Percentiles rank a stretch among this genome's conserved stretches.
These are phyloP conservation scores for Apodemia zela DNA, from an alignment of 2,888 invertebrate species.

Conservation along the genomic window DNA sequence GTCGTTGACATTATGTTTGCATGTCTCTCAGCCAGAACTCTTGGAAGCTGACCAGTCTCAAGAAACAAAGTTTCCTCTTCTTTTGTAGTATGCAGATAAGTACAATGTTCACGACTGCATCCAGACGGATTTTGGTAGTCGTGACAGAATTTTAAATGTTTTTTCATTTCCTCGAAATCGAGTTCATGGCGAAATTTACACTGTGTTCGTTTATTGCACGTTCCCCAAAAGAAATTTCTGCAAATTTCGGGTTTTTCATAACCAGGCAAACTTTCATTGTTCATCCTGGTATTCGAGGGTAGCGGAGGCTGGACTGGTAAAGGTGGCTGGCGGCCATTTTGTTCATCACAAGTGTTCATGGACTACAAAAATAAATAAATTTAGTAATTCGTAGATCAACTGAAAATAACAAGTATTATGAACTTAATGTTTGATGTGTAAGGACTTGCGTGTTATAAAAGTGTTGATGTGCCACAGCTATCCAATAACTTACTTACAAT, in stretches of 20 bases:
- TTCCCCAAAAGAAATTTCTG: slow-evolving; percentile 62
- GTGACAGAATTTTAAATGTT: slow-evolving; percentile 60
- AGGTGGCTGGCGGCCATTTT: slow-evolving; percentile 57
- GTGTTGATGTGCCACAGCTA: neutral
- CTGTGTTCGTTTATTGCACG: slow-evolving; percentile 50
- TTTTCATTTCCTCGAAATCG: slow-evolving; percentile 56
- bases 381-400: neutral
- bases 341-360: slow-evolving; percentile 45
- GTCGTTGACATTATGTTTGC: slow-evolving; percentile 40
- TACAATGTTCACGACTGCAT: slow-evolving; percentile 54
- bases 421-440: neutral
- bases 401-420: too few relatives aligned
- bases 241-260: slow-evolving; percentile 43
- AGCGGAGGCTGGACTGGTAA: slow-evolving; percentile 38
- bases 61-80: slow-evolving; percentile 58
- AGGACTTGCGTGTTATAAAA: neutral
- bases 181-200: slow-evolving; percentile 58
- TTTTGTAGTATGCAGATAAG: slow-evolving; percentile 54
- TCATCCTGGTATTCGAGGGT: slow-evolving; percentile 34
- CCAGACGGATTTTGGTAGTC: slow-evolving; percentile 61
- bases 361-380: slow-evolving; percentile 28
- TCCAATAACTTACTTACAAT: slow-evolving; percentile 5
- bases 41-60: slow-evolving; percentile 49
- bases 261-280: slow-evolving; percentile 26
- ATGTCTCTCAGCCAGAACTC: slow-evolving; percentile 53